Evolutionary conservation across 2,113 vertebrate genomes (phyloP), one percentile per base, ranked within the genome.

Genomic region (Rostratula benghalensis): DNA sequence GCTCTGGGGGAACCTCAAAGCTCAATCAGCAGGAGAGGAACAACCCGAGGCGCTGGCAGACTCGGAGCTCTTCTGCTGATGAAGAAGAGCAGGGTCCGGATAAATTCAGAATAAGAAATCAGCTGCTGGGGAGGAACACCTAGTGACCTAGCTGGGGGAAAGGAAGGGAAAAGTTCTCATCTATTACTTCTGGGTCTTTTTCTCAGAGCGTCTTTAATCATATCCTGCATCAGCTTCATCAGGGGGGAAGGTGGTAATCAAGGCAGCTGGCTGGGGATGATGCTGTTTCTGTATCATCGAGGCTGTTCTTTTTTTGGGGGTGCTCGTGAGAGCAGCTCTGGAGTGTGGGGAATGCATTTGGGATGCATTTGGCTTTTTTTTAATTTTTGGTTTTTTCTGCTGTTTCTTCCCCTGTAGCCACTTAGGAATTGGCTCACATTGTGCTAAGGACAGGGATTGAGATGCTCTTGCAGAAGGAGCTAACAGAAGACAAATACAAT

Each of bases 11-110:
- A 95, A 86, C 96, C 87, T 74, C 92, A 91, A 94, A 97, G 97
- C 96, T 93, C 98, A 98, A 98, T 98, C 98, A 98, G 96, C 93
- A 86, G 91, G 85, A 98, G 97, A 97, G 95, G 96, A 97, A 93
- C 97, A 92, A 95, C 95, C 37, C 37, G 51, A 73, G 85, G 89
- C n/a, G 56, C 93, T 50, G 57, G 65, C 87, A 65, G 95, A 54
- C 87, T 78, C 61, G 0, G 90, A 91, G 90, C 97, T 96, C 97
- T 94, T 96, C 53, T 89, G 90, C 89, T 98, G 97, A 98, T 98
- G 97, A 98, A 95, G 95, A 95, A 91, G 96, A 97, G 95, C 63
- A 30, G 57, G 46, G 53, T 35, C 76, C 2, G 6, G 93, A 96
- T 16, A 83, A 83, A 85, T 59, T 13, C 19, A 63, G 97, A 97